Conservation (phyloP, 2,113 vertebrate genomes). For the Myotis yumanensis region DNA sequence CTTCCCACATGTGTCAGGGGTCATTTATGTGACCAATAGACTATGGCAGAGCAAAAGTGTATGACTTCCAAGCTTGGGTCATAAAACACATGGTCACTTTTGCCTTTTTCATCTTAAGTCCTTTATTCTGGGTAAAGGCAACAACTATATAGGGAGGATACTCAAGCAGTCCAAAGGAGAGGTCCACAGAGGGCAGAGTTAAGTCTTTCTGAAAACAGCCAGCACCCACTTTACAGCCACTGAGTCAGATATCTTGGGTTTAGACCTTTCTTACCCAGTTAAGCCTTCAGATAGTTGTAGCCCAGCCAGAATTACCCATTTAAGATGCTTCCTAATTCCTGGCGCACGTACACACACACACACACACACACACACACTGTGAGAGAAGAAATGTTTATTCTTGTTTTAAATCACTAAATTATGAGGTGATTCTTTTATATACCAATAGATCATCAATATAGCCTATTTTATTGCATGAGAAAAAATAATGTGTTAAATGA, state of each 20-base stretch:
- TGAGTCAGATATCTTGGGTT: background rate
- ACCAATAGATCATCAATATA: background rate
- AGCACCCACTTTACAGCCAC: background rate
- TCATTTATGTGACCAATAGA: background rate
- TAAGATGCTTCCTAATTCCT: background rate
- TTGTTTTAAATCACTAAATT: constrained; percentile 5
- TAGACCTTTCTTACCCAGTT: background rate
- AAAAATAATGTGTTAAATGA: background rate
- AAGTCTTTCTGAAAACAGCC: background rate
- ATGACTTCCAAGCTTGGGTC: background rate
- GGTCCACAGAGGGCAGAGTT: background rate
- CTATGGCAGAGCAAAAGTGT: background rate
- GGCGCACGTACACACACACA: background rate
- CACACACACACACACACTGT: background rate
- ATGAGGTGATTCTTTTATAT: background rate
- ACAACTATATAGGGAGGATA: background rate
- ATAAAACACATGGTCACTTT: background rate
- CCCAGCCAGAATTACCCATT: background rate
- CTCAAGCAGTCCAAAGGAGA: background rate
- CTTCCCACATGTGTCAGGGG: background rate
- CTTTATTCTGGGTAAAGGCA: background rate
- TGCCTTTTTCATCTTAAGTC: background rate
- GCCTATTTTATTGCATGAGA: background rate
- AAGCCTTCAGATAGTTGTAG: background rate
- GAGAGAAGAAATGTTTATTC: background rate